phyloP scores from a whole-genome alignment of 2,797 vertebrate species.

The Melanotaenia parkinsoni region DNA sequence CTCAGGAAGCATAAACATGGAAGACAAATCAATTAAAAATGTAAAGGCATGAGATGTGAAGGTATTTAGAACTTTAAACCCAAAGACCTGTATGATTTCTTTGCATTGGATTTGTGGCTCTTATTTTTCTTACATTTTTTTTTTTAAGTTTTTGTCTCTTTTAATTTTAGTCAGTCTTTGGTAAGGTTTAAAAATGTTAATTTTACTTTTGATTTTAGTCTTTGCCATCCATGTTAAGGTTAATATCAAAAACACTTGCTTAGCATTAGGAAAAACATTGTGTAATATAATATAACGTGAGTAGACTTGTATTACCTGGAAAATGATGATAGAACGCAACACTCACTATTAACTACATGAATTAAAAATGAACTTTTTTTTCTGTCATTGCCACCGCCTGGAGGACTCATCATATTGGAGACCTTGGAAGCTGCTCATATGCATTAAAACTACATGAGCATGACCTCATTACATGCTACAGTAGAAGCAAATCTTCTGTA shows the following conservation, averaged over 20 bases:
- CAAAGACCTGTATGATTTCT: neutral
- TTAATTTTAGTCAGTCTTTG: neutral
- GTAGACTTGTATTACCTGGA: neutral
- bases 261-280: neutral
- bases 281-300: neutral
- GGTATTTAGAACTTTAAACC: neutral
- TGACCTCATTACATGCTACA: neutral
- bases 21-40: neutral
- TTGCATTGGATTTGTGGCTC: neutral
- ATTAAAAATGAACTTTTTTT: neutral
- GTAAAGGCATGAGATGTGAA: neutral
- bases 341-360: neutral
- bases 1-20: neutral
- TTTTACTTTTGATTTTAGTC: neutral
- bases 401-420: neutral
- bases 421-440: neutral
- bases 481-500: neutral
- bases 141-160: neutral
- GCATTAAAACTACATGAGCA: no score
- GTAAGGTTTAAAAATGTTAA: neutral
- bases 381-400: neutral
- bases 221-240: neutral
- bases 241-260: neutral
- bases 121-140: neutral
- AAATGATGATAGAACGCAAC: slow-evolving; percentile 12